Base-by-base conservation (phyloP, 2,888 invertebrate species). In the Thelaira solivaga region DNA sequence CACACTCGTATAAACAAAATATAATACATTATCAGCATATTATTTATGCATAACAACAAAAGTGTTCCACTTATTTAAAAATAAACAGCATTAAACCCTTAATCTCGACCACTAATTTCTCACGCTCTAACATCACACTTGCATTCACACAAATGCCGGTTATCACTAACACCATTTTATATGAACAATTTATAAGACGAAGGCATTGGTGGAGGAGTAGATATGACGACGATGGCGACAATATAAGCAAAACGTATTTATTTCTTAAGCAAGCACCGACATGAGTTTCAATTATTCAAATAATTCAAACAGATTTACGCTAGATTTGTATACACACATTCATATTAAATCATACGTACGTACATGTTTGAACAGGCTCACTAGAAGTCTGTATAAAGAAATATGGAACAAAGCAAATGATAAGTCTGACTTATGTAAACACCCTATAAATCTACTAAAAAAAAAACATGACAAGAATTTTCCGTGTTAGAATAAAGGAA, bases 51-150 rank as follows among this genome's bases (percentile, higher is more conserved):
- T 68, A 26, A 29, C 39, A 11, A 47, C 20, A 39, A 43, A 43
- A 67, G 29, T 47, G 53, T 74, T 78, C 47, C 78, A 69, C 51
- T 74, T 77, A 39, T 59, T 64, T 45, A 26, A 34, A 62, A 45
- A 62, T 16, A 51, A 59, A 57, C 53, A 64, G 36, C 47, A 64
- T 59, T 45, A 71, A 71, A 71, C 69, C 65, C 45, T 49, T 65
- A 81, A 81, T 81, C 81, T 81, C 74, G 74, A 80, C 77, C 81
- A 78, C 74, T 80, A 82, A 80, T 82, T 82, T 82, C 82, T 81
- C 82, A 82, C 82, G 82, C 79, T 81, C 69, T 76, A 51, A 75
- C 67, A 65, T 49, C 68, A 75, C 69, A 69, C 6, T 5, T 31
- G 31, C 31, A 31, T 31, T 8, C 31, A 31, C 67, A 74, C 51